These are phyloP conservation scores for Sycobia sp. DNA, from an alignment of 1,140 invertebrate species.

Conservation along the genomic window DNA sequence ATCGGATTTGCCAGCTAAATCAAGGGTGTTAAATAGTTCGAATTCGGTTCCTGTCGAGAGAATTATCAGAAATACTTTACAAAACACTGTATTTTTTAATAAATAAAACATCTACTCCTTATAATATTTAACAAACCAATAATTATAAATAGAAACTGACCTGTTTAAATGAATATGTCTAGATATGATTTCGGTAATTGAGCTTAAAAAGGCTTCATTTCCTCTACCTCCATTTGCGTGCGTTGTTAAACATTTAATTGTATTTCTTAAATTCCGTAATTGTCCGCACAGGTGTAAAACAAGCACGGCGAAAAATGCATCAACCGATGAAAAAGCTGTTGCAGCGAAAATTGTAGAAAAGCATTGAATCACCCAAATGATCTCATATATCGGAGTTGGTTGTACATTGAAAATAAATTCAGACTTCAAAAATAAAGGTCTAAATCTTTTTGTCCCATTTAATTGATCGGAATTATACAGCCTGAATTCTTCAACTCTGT, in stretches of 20 bases:
- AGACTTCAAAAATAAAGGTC: slow-evolving; percentile 15
- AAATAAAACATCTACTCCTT: too few species aligned
- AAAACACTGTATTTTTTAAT: too few species aligned
- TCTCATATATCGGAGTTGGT: slow-evolving; percentile 55
- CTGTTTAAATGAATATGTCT: slow-evolving; percentile 37
- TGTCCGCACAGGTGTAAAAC: slow-evolving; percentile 61
- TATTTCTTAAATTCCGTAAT: slow-evolving; percentile 37
- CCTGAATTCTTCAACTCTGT: not conserved
- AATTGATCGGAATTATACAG: not conserved
- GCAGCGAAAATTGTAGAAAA: slow-evolving; percentile 48
- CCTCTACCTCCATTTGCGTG: too few species aligned
- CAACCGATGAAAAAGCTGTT: slow-evolving; percentile 55
- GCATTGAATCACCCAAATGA: slow-evolving; percentile 58
- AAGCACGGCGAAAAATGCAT: slow-evolving; percentile 59
- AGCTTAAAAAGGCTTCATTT: not conserved
- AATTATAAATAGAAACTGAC: slow-evolving; percentile 27
- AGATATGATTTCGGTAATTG: slow-evolving; percentile 12
- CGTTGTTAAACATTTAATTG: too few species aligned
- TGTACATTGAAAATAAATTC: slow-evolving; percentile 54
- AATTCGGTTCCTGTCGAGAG: too few species aligned
- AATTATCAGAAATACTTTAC: too few species aligned
- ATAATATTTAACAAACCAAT: too few species aligned
- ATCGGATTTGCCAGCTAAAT: too few species aligned
- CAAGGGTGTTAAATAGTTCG: too few species aligned
- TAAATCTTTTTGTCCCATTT: not conserved